Evolutionary conservation across 2,797 vertebrate genomes (phyloP).

Genomic region (Acanthornis magna): DNA sequence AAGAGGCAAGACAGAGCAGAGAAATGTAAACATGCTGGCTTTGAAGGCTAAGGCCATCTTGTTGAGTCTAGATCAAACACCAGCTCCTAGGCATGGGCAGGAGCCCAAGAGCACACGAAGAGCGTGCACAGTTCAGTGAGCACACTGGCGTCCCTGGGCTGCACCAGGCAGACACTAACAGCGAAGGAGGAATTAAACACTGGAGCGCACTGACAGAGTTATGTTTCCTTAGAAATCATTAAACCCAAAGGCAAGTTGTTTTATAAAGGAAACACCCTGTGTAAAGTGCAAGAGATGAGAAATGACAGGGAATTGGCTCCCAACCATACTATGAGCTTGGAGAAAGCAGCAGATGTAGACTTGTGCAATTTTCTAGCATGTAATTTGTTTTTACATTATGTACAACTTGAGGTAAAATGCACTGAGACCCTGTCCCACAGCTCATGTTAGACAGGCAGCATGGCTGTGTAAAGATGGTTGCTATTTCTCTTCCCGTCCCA

Average conservation of each 20-base stretch:
- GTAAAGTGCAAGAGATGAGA: constrained; percentile 49
- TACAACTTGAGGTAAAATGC: neutral
- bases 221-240: constrained; percentile 59
- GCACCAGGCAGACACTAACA: neutral
- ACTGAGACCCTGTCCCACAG: neutral
- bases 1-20: neutral
- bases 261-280: constrained; percentile 51
- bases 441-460: neutral
- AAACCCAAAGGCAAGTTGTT: constrained; percentile 63
- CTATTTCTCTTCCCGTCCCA: fast-evolving
- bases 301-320: constrained; percentile 52
- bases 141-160: constrained; percentile 38
- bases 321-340: neutral
- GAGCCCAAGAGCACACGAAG: constrained; percentile 20
- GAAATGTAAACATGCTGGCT: constrained; percentile 20
- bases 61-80: constrained; percentile 48
- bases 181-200: constrained; percentile 47
- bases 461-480: neutral
- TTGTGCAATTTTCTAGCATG: constrained; percentile 5
- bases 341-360: constrained; percentile 40
- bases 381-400: constrained; percentile 24
- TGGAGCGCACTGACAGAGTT: constrained; percentile 22
- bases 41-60: constrained; percentile 54
- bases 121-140: constrained; percentile 52
- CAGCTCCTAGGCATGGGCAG: constrained; percentile 51